Evolutionary conservation across 2,113 vertebrate species (phyloP), one percentile per base, ranked within the genome.

Genomic region (Toxostoma redivivum): DNA sequence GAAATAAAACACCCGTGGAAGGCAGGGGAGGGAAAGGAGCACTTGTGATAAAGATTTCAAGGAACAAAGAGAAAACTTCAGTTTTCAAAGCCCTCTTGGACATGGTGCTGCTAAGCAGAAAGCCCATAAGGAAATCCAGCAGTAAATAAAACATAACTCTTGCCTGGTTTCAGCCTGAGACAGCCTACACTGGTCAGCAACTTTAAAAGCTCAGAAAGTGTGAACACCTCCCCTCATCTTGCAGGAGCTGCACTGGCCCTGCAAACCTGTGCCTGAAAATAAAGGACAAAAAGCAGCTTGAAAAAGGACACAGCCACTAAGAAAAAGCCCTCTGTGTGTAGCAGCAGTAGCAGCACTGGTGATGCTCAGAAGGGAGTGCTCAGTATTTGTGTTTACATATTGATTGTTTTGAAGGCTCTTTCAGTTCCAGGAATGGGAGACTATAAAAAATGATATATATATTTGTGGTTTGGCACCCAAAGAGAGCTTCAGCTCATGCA

Each of bases 401-500:
- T 74, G 95, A 97, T 95, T 98, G 96, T 88, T 81, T 85, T 72
- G 76, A 44, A 80, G 27, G 54, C 66, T 73, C 87, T 74, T 94
- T 92, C 94, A 95, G 87, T 98, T 98, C 98, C 97, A 98, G 97
- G 98, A 98, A 98, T 94, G 87, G 89, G 67, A 96, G 94, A 87
- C 20, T 89, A 93, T 96, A 95, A 94, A 97, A 95, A 97, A 82
- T 61, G 31, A 47, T 53, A 69, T 96, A 91, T 88, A 92, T 97
- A 95, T 97, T 82, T 98, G 98, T 97, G 98, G 98, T 96, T 98
- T 98, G 98, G 98, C 98, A 85, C 60, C 57, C 66, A 92, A 91
- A 94, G 83, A 97, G 90, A 89, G 89, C 73, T 92, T 90, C 70
- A 67, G 66, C 92, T 97, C 94, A 92, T 93, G 90, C 88, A 96